Evolutionary conservation across 2,113 vertebrate genomes (phyloP), one percentile per base, ranked within the genome.

Genomic region (Phaethornis superciliosus): DNA sequence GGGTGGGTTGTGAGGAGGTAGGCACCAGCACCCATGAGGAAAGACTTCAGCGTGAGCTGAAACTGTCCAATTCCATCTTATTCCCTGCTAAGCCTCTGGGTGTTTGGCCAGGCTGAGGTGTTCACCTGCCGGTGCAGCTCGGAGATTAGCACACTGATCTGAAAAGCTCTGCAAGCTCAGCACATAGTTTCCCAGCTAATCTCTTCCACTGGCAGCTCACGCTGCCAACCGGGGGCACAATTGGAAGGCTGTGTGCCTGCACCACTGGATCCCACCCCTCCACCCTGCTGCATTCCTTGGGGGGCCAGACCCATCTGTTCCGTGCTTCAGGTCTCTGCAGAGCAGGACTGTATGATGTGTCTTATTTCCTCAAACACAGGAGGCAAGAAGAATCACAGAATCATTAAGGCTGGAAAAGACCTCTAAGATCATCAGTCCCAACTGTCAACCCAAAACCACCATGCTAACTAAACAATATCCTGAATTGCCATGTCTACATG

Each of bases 161-260:
- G 63, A 87, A 96, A 89, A 88, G 87, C 84, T 81, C 81, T 88
- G 91, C 95, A 72, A 44, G 76, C 91, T 96, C 96, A 96, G 97
- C 97, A 14, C 92, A 95, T 96, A 95, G 22, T 47, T 96, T 51
- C 80, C 10, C 42, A 40, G 92, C 91, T 96, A 94, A 97, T 95
- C 94, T 88, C 64, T 89, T 74, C 64, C 67, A 20, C 76, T 77
- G 90, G 94, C 81, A 94, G 90, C 93, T 91, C 92, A 85, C 13
- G 1, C 20, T 91, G 93, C 71, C 71, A 76, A 16, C 23, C 46
- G 12, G 89, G 64, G 89, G 76, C 81, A 95, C 91, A 94, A 90
- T 88, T 88, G 15, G 72, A 55, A 91, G 82, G 79, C 0, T 88
- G 91, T 90, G 68, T 5, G 8, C 88, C 85, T 28, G 63, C 83